Evolutionary conservation across 2,888 invertebrate genomes (phyloP).

Genomic region (Polymixis flavicincta): DNA sequence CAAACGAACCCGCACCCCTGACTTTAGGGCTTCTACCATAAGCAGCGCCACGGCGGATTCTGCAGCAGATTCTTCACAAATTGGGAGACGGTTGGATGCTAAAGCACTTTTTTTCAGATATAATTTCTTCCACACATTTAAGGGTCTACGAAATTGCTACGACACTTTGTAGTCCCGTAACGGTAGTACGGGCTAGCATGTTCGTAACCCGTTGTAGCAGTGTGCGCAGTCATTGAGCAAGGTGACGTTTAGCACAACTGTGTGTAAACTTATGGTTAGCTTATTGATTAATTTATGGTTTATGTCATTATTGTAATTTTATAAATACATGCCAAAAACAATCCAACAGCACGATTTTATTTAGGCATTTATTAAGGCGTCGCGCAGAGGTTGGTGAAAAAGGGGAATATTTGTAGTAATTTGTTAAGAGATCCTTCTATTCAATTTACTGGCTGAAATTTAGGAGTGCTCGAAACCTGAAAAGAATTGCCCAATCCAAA

Average conservation of each 20-base stretch:
- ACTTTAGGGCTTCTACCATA: background rate
- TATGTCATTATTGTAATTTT: background rate
- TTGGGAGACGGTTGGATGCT: no score
- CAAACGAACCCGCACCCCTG: no score
- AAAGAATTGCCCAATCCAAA: no score
- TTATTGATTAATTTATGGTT: background rate
- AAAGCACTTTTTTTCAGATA: background rate
- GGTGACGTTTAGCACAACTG: background rate
- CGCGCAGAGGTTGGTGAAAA: background rate
- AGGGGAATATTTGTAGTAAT: background rate
- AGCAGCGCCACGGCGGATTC: background rate
- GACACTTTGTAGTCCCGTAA: background rate
- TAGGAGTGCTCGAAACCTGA: background rate
- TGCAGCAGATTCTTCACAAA: background rate
- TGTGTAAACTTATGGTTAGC: background rate
- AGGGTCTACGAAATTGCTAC: constrained; percentile 1
- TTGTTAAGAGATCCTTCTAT: background rate
- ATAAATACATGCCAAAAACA: background rate
- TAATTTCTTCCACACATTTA: background rate
- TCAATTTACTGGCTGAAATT: no score
- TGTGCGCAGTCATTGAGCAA: background rate
- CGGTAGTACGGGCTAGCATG: background rate
- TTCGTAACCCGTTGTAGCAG: background rate
- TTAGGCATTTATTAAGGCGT: background rate
- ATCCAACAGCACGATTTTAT: background rate